These are phyloP conservation scores for Avahi laniger DNA, from an alignment of 2,797 vertebrate genomes.

Conservation along the genomic window DNA sequence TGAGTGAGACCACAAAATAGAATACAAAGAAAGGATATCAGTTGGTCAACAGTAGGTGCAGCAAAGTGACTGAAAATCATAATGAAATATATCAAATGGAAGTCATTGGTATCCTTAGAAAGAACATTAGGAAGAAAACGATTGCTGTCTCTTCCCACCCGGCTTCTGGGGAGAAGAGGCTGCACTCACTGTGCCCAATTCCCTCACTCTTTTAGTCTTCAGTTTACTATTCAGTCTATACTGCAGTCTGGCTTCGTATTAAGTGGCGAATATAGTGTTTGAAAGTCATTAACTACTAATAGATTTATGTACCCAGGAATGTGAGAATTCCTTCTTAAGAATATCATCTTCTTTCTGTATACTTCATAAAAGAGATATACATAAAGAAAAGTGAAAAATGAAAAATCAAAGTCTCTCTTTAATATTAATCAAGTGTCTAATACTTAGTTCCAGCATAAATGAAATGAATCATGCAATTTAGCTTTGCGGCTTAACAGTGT, in stretches of 20 bases:
- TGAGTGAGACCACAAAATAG: background rate
- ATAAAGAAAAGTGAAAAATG: background rate
- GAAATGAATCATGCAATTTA: background rate
- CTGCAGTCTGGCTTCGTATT: background rate
- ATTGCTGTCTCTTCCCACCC: background rate
- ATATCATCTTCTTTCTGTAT: background rate
- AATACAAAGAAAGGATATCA: background rate
- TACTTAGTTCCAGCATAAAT: background rate
- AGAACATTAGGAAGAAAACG: background rate
- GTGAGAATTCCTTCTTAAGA: background rate
- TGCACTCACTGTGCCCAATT: background rate
- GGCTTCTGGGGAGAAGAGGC: background rate
- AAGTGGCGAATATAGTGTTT: background rate
- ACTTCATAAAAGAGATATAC: background rate
- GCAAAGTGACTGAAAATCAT: background rate
- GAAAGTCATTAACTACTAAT: background rate
- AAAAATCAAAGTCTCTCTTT: background rate
- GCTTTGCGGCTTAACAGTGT: background rate
- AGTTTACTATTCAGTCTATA: background rate
- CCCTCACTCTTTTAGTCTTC: background rate
- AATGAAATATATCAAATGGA: background rate
- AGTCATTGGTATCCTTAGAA: background rate
- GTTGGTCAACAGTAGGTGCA: background rate
- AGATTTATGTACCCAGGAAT: background rate
- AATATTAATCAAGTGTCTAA: background rate